Evolutionary conservation across 2,888 invertebrate species (phyloP), one percentile per base, ranked within the genome.

Genomic region (Micoletzkya japonica): DNA sequence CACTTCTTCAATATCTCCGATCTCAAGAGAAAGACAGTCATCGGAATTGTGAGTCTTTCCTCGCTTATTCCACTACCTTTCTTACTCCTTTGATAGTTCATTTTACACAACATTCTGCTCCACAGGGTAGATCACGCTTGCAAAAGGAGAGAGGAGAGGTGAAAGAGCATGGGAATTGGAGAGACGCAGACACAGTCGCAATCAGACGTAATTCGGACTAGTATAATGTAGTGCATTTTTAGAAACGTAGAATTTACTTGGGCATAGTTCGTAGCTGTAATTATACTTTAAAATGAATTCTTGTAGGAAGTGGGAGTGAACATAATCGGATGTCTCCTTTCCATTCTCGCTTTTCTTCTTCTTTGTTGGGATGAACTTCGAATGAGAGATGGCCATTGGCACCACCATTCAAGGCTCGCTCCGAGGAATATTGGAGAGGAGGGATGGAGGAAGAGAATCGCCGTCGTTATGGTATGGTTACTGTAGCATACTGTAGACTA

Each of bases 361-460:
- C 66, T 66, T 4, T 34, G 54, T 36, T 66, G 66, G 66, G 66
- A 66, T 32, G 36, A 36, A 17, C 24, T 66, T 26, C 6, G 56
- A 30, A 66, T 66, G 66, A 36, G 56, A 26, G 66, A 66, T 26
- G 66, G 66, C 4, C 28, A 66, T 56, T 66, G 66, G 66, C 28
- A 10, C 17, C 66, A 66, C 39, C 66, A 66, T 28, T 54, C 66
- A 24, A 54, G 28, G 39, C 56, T 66, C 1, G 54, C 66, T 0
- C 66, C 66, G 2, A 26, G 24, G 2, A 75, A 69, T 6, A 75
- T 77, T 37, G 74, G 75, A 34, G 63, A 74, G 14, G 72, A 70
- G 24, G 75, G 74, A 1, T 77, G 77, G 77, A 70, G 69, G 36
- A 32, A 75, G n/a, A 58, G 76, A 69, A 72, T 75, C 36, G 64